A percentile compares a stretch with the other conserved stretches of the same genome.
Evolutionary conservation across 2,888 invertebrate genomes (phyloP).

Genomic region (Himalopsyche tibetana): DNA sequence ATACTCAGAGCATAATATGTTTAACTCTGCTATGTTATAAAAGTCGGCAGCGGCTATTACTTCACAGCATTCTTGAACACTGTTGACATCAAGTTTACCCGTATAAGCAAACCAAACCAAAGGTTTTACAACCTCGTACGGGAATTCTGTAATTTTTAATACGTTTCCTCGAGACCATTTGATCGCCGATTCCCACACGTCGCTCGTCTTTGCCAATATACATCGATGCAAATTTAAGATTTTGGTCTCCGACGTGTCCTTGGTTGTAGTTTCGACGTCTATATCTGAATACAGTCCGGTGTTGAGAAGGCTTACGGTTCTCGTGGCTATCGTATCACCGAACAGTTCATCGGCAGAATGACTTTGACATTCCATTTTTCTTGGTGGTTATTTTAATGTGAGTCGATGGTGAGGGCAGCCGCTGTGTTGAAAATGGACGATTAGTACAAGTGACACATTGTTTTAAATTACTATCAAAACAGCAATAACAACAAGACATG

Average conservation of each 20-base stretch:
- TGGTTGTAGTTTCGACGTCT: slow-evolving; percentile 39
- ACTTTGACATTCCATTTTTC: slow-evolving; percentile 27
- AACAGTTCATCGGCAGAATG: neutral
- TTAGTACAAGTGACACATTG: neutral
- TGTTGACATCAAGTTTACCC: slow-evolving; percentile 20
- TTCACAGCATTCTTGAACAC: slow-evolving; percentile 47
- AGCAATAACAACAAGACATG: too few relatives aligned
- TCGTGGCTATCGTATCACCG: neutral
- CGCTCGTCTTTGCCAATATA: slow-evolving; percentile 52
- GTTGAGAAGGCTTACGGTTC: slow-evolving; percentile 43
- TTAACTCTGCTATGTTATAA: slow-evolving; percentile 51
- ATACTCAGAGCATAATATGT: slow-evolving; percentile 44
- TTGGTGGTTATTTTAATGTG: neutral
- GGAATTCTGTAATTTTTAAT: slow-evolving; percentile 49
- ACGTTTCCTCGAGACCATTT: slow-evolving; percentile 44
- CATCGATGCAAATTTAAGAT: slow-evolving; percentile 52
- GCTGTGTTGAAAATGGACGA: slow-evolving; percentile 5
- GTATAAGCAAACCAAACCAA: slow-evolving; percentile 56
- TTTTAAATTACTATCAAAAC: neutral
- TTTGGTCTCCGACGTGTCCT: neutral
- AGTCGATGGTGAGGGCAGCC: neutral
- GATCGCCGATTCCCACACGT: slow-evolving; percentile 56
- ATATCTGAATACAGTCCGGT: slow-evolving; percentile 56
- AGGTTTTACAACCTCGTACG: slow-evolving; percentile 41
- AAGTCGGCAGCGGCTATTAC: slow-evolving; percentile 57